Evolutionary conservation across 2,797 vertebrate species (phyloP).

Genomic region (Sebastes jordani): DNA sequence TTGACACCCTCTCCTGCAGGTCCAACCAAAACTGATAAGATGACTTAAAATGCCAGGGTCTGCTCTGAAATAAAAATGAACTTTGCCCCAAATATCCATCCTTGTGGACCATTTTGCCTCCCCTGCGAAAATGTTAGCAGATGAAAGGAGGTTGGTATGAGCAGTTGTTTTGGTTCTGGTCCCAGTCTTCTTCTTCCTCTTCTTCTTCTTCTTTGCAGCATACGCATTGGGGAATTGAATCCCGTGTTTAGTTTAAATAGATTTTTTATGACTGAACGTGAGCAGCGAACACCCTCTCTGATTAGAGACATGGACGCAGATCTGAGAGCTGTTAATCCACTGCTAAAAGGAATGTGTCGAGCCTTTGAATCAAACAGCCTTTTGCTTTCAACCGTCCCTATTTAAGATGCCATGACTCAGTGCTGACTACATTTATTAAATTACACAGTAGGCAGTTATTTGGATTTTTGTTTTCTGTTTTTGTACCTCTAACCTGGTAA

Average conservation of each 20-base stretch:
- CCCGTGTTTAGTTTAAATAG: conserved; percentile 36
- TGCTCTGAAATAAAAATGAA: conserved; percentile 55
- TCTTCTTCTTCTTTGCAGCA: neutral
- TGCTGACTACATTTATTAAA: conserved; percentile 28
- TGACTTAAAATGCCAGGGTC: conserved; percentile 45
- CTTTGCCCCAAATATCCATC: conserved; percentile 42
- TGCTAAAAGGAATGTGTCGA: conserved; percentile 36
- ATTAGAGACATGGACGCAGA: conserved; percentile 39
- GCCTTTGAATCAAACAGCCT: conserved; percentile 31
- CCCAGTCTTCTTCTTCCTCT: conserved; percentile 23
- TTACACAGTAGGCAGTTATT: conserved; percentile 14
- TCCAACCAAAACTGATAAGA: conserved; percentile 42
- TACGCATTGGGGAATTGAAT: conserved; percentile 34
- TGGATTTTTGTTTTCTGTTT: conserved; percentile 14
- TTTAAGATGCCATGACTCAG: conserved; percentile 25
- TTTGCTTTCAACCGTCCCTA: conserved; percentile 11
- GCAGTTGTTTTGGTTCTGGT: conserved; percentile 33
- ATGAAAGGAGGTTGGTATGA: conserved; percentile 45
- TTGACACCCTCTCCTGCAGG: neutral
- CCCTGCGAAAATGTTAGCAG: conserved; percentile 22
- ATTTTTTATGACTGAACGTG: conserved; percentile 52
- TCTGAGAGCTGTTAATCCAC: conserved; percentile 54
- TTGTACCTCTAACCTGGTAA: conserved; percentile 23
- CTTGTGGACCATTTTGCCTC: conserved; percentile 6
- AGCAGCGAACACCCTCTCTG: conserved; percentile 32